These are phyloP conservation scores for Nemurella pictetii DNA, from an alignment of 2,888 invertebrate species.

Conservation along the genomic window DNA sequence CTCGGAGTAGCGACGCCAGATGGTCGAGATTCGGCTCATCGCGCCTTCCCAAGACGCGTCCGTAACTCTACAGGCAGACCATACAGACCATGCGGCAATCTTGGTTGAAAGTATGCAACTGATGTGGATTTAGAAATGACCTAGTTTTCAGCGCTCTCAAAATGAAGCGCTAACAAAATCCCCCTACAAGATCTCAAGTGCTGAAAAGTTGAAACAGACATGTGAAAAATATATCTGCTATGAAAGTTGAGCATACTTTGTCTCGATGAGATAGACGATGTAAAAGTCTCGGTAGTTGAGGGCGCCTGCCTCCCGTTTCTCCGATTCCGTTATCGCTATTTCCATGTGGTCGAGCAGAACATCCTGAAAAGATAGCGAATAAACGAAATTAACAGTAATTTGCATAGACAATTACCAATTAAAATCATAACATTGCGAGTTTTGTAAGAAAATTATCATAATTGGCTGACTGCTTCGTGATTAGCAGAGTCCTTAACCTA, in stretches of 20 bases:
- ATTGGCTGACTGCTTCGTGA: not conserved
- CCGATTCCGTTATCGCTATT: conserved; percentile 75
- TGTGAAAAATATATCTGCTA: conserved; percentile 28
- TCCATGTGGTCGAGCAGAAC: conserved; percentile 71
- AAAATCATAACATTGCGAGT: not conserved
- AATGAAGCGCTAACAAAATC: no score
- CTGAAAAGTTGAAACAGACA: not conserved
- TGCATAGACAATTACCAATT: not conserved
- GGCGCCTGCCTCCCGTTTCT: conserved; percentile 74
- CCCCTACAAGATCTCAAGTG: not conserved
- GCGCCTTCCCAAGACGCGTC: conserved; percentile 65
- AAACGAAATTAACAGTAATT: not conserved
- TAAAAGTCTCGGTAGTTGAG: conserved; percentile 75
- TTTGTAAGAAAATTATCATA: not conserved
- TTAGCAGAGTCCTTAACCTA: not conserved
- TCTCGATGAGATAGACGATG: conserved; percentile 77
- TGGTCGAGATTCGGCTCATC: conserved; percentile 61
- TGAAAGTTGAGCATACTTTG: conserved; percentile 61
- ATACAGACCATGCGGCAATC: not conserved
- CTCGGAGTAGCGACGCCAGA: conserved; percentile 82
- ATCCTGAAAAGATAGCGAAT: conserved; percentile 57
- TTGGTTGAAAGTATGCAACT: no score
- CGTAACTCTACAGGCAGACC: conserved; percentile 60
- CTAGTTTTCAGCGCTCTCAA: no score
- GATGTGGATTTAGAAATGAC: no score